phyloP scores from a whole-genome alignment of 2,888 invertebrate species.

The Agrilus mali region DNA sequence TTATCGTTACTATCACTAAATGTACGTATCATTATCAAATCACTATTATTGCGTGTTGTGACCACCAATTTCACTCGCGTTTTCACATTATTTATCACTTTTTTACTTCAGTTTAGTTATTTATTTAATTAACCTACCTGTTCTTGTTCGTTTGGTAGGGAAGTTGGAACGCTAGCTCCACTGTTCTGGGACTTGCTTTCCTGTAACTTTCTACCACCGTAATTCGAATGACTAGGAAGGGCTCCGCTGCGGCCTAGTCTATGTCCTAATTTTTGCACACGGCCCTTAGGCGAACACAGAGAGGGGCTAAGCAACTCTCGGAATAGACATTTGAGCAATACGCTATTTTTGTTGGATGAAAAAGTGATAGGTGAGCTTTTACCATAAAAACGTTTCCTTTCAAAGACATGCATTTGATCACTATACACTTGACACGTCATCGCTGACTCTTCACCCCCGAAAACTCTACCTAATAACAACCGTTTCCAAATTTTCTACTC shows the following conservation, averaged over 20 bases:
- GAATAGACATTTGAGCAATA: conserved; percentile 40
- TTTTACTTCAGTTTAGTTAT: too few relatives aligned
- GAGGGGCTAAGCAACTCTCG: conserved; percentile 21
- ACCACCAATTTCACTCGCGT: conserved; percentile 7
- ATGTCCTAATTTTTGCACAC: conserved; percentile 47
- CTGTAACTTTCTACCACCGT: conserved; percentile 46
- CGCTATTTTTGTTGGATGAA: conserved; percentile 40
- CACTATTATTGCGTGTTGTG: too few relatives aligned
- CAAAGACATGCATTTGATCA: conserved; percentile 27
- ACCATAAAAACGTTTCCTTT: conserved; percentile 32
- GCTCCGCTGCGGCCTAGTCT: conserved; percentile 42
- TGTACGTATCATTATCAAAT: too few relatives aligned
- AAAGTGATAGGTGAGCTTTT: conserved; percentile 28
- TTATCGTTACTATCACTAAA: too few relatives aligned
- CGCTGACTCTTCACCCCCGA: too few relatives aligned
- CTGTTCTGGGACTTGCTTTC: conserved; percentile 29
- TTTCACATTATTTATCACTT: conserved; percentile 2
- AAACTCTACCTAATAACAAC: too few relatives aligned
- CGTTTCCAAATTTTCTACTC: too few relatives aligned
- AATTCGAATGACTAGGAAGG: conserved; percentile 44
- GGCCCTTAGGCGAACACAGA: conserved; percentile 30
- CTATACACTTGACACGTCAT: too few relatives aligned
- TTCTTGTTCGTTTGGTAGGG: conserved; percentile 32
- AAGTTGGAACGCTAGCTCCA: conserved; percentile 24
- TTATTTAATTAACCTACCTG: conserved; percentile 28